phyloP scores from a whole-genome alignment of 2,797 vertebrate species.

The Scomberomorus guttatus region DNA sequence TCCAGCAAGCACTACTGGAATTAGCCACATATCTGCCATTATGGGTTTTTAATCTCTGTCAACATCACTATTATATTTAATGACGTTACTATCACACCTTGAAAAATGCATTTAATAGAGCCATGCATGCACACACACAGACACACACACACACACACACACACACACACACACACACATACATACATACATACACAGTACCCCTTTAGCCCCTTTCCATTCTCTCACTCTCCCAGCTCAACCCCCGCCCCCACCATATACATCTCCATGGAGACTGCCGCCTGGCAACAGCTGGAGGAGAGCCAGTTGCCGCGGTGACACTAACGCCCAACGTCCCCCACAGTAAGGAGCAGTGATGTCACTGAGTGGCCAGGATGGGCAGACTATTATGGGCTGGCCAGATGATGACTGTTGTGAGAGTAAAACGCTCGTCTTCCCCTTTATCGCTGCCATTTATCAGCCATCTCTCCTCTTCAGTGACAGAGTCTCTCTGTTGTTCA shows the following conservation, averaged over 20 bases:
- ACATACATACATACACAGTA: not conserved
- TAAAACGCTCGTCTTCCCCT: slow-evolving; percentile 64
- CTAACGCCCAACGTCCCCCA: slow-evolving; percentile 57
- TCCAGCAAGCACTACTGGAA: slow-evolving; percentile 10
- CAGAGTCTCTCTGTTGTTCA: slow-evolving; percentile 65
- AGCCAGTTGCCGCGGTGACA: slow-evolving; percentile 82
- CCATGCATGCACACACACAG: not conserved
- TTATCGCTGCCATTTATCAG: slow-evolving; percentile 68
- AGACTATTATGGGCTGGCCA: slow-evolving; percentile 56
- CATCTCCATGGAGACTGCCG: slow-evolving; percentile 88
- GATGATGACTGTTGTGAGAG: slow-evolving; percentile 66
- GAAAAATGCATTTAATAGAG: slow-evolving; percentile 35
- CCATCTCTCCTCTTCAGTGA: slow-evolving; percentile 60
- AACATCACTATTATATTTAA: slow-evolving; percentile 45
- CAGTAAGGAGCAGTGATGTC: slow-evolving; percentile 76
- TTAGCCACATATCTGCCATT: slow-evolving; percentile 16
- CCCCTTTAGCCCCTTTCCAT: slow-evolving; percentile 48
- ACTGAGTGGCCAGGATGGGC: slow-evolving; percentile 60
- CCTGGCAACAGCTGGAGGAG: slow-evolving; percentile 86
- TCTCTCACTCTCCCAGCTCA: slow-evolving; percentile 53
- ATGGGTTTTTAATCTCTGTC: slow-evolving; percentile 43
- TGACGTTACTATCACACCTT: slow-evolving; percentile 17
- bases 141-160: not conserved
- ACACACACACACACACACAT: not conserved
- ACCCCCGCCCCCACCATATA: slow-evolving; percentile 57